Evolutionary conservation across 2,797 vertebrate genomes (phyloP).

Genomic region (Enteromius radiatus): DNA sequence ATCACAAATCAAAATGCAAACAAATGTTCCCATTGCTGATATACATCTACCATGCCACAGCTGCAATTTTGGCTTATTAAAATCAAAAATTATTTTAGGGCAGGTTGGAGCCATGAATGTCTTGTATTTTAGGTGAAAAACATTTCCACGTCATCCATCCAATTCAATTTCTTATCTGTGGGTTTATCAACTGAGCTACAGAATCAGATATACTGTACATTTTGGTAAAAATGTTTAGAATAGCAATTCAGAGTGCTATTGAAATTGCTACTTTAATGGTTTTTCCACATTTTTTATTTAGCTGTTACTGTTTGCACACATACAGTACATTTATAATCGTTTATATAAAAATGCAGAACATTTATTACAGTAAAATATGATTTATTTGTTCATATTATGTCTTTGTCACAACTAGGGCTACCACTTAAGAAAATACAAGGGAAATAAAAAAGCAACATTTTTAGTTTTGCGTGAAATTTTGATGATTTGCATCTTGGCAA

Average conservation of each 20-base stretch:
- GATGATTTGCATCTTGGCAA: slow-evolving; percentile 16
- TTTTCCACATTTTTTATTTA: neutral
- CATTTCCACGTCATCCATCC: neutral
- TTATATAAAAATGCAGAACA: neutral
- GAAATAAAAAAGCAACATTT: neutral
- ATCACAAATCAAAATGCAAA: slow-evolving; percentile 1
- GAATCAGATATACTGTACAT: neutral
- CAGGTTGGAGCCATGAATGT: neutral
- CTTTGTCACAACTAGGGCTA: neutral
- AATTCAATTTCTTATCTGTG: neutral
- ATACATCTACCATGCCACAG: slow-evolving; percentile 4
- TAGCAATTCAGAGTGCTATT: neutral
- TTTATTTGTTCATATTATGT: neutral
- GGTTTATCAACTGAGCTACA: neutral
- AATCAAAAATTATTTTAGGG: neutral
- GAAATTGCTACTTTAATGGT: no score
- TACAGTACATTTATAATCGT: no score
- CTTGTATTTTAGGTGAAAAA: neutral
- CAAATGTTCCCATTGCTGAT: slow-evolving; percentile 2
- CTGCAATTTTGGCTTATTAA: slow-evolving; percentile 1
- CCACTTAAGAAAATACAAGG: neutral
- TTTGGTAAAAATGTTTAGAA: neutral
- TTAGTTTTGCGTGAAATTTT: neutral
- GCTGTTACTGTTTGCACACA: neutral
- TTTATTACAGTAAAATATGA: neutral